phyloP scores from a whole-genome alignment of 2,888 invertebrate species.

The Thysanoteuthis rhombus region DNA sequence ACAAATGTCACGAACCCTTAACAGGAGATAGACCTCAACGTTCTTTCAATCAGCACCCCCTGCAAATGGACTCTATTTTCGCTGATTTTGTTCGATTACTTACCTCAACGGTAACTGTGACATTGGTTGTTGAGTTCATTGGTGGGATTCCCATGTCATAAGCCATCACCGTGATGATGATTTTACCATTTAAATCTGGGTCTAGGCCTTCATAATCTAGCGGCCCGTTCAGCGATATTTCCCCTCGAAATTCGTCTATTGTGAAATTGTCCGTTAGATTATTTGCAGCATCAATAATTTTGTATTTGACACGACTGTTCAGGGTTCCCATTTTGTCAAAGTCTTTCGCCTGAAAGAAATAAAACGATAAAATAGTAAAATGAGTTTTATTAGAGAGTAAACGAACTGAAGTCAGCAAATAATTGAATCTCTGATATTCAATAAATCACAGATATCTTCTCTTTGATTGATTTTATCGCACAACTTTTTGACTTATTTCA shows the following conservation, averaged over 20 bases:
- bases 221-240: conserved; percentile 53
- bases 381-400: not conserved
- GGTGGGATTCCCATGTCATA: conserved; percentile 58
- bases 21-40: no score
- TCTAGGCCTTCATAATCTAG: conserved; percentile 61
- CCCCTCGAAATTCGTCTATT: conserved; percentile 77
- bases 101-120: conserved; percentile 74
- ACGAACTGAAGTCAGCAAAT: not conserved
- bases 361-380: not conserved
- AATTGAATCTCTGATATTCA: not conserved
- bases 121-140: conserved; percentile 50
- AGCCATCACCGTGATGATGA: conserved; percentile 53
- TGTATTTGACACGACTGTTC: conserved; percentile 59
- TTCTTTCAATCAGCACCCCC: no score
- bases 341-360: conserved; percentile 75
- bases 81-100: conserved; percentile 45
- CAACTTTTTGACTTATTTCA: no score
- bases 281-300: conserved; percentile 47
- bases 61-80: no score
- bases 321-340: conserved; percentile 73
- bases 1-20: no score
- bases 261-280: conserved; percentile 68
- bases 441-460: no score
- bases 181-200: conserved; percentile 45
- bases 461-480: no score